A percentile compares a stretch with the other conserved stretches of the same genome.
Evolutionary conservation across 2,797 vertebrate species (phyloP).

Genomic region (Micrastur ruficollis): DNA sequence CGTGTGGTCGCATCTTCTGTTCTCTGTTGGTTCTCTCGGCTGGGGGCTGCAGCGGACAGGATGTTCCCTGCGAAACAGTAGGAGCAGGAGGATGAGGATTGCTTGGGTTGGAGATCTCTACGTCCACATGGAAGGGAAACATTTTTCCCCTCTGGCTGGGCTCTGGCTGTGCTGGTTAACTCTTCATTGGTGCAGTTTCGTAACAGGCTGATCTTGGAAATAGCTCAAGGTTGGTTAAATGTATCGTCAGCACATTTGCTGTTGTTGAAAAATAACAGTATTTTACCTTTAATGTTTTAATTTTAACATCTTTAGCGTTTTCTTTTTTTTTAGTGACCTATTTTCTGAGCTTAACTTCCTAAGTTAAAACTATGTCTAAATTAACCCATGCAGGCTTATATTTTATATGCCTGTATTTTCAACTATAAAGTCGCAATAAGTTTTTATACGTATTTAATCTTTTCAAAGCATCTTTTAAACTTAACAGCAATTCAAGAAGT

Average conservation of each 20-base stretch:
- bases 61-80: not conserved
- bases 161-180: not conserved
- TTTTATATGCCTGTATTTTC: not conserved
- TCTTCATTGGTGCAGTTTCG: not conserved
- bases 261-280: not conserved
- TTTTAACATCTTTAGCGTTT: not conserved
- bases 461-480: not conserved
- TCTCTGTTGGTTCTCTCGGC: not conserved
- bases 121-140: not conserved
- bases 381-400: not conserved
- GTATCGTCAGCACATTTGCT: not conserved
- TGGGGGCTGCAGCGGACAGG: accelerated
- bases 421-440: not conserved
- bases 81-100: not conserved
- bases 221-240: not conserved
- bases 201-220: not conserved
- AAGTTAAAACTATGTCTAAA: not conserved
- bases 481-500: not conserved
- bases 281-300: not conserved
- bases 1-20: not conserved
- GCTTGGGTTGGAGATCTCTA: not conserved
- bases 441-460: not conserved
- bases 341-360: not conserved
- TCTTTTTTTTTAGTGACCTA: not conserved
- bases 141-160: not conserved